Base-by-base conservation (phyloP, 2,888 invertebrate genomes). In the Argyresthia goedartella region DNA sequence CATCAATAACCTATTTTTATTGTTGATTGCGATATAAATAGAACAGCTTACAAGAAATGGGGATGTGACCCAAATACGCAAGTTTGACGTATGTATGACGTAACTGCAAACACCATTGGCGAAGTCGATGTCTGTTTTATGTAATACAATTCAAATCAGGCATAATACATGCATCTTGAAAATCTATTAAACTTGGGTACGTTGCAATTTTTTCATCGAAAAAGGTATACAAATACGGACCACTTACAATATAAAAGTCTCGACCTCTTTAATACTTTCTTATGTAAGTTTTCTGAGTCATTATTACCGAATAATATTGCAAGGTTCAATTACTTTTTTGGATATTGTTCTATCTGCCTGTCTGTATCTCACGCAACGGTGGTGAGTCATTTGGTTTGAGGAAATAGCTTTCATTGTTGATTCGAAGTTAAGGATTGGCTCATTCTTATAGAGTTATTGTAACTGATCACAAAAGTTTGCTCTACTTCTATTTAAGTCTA, bases 251-350 rank as follows among this genome's bases (percentile, higher is more conserved):
- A 25, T 25, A 4, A 2, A 25, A 25, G 25, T 25, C 25, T 25
- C 25, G 6, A 25, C 25, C 25, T 25, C 25, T 25, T 25, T 25
- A 25, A 25, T 25, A 25, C 25, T 25, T 25, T 25, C 25, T 25
- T 25, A 25, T 6, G 25, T 25, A 25, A 25, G 6, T 25, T 25
- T 2, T 25, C 39, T 73, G 74, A 76, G 60, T 76, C 68, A 75
- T 71, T 70, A 71, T 72, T 67, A 65, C 67, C 66, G 66, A 73
- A 72, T 72, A 66, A 65, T 63, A 60, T 59, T 62, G 56, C 59
- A 57, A 60, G 58, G 62, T 61, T 57, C 57, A 55, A 58, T 53
- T 52, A 55, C 58, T 58, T 57, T 56, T 57, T 57, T 13, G 44
- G 44, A 15, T 44, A 47, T 47, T 47, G 47, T 47, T 50, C 42